Percentiles rank a stretch among this genome's conserved stretches.
Evolutionary conservation across 2,113 vertebrate species (phyloP).

Genomic region (Acrocephalus kingi): DNA sequence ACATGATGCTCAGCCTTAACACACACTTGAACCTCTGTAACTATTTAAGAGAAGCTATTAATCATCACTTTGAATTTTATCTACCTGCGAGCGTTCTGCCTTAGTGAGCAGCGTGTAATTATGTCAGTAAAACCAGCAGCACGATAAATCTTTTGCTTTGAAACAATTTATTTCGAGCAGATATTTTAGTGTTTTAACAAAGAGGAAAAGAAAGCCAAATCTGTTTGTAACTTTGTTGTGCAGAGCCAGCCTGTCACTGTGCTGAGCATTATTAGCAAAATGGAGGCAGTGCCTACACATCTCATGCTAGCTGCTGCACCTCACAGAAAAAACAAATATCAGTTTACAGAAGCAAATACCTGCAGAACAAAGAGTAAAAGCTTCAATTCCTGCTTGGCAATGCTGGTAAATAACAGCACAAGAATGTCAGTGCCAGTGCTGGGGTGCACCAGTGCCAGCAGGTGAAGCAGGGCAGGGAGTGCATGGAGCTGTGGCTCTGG

Average conservation of each 20-base stretch:
- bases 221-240: background rate
- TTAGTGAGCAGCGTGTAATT: conserved; percentile 7
- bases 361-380: background rate
- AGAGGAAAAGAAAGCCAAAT: background rate
- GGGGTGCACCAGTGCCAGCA: no score
- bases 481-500: background rate
- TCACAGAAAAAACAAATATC: background rate
- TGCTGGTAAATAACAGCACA: background rate
- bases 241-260: background rate
- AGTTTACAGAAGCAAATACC: background rate
- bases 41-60: conserved; percentile 7
- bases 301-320: background rate
- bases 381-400: background rate
- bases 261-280: background rate
- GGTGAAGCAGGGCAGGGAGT: background rate
- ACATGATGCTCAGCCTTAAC: background rate
- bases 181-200: conserved; percentile 4
- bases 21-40: background rate
- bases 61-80: background rate
- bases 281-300: background rate
- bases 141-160: background rate
- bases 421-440: background rate
- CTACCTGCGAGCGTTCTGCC: background rate
- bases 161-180: background rate
- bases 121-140: conserved; percentile 7